phyloP scores from a whole-genome alignment of 2,113 vertebrate species.

The Cisticola juncidis region DNA sequence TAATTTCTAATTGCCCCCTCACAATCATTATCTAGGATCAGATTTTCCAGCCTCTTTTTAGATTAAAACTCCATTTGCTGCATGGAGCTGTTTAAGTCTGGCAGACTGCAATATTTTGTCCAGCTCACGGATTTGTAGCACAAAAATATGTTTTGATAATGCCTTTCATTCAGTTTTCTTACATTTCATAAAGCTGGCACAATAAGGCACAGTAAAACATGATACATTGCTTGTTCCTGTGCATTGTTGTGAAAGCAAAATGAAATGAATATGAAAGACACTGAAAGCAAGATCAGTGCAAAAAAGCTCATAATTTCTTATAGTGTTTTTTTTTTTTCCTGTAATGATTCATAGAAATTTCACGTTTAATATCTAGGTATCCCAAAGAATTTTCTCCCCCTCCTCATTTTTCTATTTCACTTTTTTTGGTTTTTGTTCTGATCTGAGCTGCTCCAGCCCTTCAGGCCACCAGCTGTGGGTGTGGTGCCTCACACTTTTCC shows the following conservation, averaged over 20 bases:
- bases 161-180: constrained; percentile 15
- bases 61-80: constrained; percentile 35
- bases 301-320: neutral
- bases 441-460: neutral
- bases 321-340: neutral
- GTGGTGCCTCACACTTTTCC: neutral
- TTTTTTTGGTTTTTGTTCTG: neutral
- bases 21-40: neutral
- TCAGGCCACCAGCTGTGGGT: neutral
- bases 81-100: neutral
- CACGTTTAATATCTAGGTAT: neutral
- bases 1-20: neutral
- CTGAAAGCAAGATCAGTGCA: neutral
- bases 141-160: neutral
- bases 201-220: constrained; percentile 16
- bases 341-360: neutral
- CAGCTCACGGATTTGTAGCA: neutral
- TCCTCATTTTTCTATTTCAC: neutral
- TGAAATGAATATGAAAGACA: neutral
- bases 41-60: constrained; percentile 14
- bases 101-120: constrained; percentile 6
- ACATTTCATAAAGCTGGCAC: neutral
- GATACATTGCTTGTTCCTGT: neutral
- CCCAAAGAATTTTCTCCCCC: neutral
- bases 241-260: neutral